Percentiles rank a stretch among this genome's conserved stretches.
Evolutionary conservation across 2,888 invertebrate genomes (phyloP).

Genomic region (Ectemnius lituratus): DNA sequence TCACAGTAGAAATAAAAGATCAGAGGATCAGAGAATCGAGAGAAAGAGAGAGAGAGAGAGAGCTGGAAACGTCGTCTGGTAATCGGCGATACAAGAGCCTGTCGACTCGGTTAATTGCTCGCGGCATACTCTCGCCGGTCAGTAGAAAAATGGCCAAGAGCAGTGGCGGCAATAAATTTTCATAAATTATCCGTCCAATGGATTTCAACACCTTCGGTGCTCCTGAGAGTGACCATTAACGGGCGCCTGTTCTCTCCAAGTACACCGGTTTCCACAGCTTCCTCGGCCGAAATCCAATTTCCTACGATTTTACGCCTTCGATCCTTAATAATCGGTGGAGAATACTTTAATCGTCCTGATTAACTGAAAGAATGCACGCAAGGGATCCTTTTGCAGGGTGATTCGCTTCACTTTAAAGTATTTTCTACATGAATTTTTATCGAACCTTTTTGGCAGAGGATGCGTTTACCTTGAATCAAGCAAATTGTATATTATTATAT

Average conservation of each 20-base stretch:
- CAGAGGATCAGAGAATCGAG: background rate
- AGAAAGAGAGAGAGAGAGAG: slow-evolving; percentile 1
- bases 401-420: too few species aligned
- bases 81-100: slow-evolving; percentile 16
- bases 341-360: slow-evolving; percentile 40
- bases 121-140: slow-evolving; percentile 5
- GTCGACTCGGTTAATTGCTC: slow-evolving; percentile 33
- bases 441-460: too few species aligned
- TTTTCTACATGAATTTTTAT: too few species aligned
- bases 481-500: too few species aligned
- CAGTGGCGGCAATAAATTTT: slow-evolving; percentile 41
- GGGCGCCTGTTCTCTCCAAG: background rate
- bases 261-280: background rate
- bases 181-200: slow-evolving; percentile 41
- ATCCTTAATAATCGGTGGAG: slow-evolving; percentile 34
- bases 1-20: too few species aligned
- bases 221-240: background rate
- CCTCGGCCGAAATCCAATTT: slow-evolving; percentile 38
- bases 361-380: slow-evolving; percentile 28
- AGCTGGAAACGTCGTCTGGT: slow-evolving; percentile 15
- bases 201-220: slow-evolving; percentile 19
- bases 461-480: too few species aligned
- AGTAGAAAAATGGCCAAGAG: slow-evolving; percentile 20
- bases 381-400: background rate
- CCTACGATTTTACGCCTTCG: slow-evolving; percentile 31